Conservation (phyloP, 2,113 vertebrate species). For the Cariama cristata region DNA sequence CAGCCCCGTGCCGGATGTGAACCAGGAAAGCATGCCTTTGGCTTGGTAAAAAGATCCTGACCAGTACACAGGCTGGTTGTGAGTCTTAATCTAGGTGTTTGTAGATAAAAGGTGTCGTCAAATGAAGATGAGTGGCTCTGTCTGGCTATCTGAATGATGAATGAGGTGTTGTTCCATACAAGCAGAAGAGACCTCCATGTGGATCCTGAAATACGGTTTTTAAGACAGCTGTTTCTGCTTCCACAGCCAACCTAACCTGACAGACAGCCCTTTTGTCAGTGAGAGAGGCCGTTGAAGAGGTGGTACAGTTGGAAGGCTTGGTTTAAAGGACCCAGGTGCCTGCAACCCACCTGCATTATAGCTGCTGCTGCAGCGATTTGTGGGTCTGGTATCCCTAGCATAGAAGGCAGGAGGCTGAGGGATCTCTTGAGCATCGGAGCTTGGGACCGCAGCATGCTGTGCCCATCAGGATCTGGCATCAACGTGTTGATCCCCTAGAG, state of each 20-base stretch:
- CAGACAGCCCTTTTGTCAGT: not conserved
- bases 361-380: not conserved
- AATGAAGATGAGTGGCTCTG: slow-evolving; percentile 11
- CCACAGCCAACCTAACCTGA: not conserved
- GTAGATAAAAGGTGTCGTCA: not conserved
- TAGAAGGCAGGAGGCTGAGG: not conserved
- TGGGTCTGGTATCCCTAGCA: not conserved
- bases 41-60: not conserved
- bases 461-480: not conserved
- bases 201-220: not conserved
- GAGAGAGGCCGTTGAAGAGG: not conserved
- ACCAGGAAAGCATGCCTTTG: not conserved
- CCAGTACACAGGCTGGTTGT: not conserved
- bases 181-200: not conserved
- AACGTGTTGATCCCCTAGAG: accelerated
- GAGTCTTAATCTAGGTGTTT: not conserved
- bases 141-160: not conserved
- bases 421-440: accelerated
- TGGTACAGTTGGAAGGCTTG: not conserved
- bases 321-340: not conserved
- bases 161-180: not conserved
- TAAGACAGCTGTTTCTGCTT: not conserved
- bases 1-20: not conserved
- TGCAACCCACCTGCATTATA: not conserved
- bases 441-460: not conserved